Evolutionary conservation across 1,140 invertebrate species (phyloP), one percentile per base, ranked within the genome.

Genomic region (Cephus cinctus): DNA sequence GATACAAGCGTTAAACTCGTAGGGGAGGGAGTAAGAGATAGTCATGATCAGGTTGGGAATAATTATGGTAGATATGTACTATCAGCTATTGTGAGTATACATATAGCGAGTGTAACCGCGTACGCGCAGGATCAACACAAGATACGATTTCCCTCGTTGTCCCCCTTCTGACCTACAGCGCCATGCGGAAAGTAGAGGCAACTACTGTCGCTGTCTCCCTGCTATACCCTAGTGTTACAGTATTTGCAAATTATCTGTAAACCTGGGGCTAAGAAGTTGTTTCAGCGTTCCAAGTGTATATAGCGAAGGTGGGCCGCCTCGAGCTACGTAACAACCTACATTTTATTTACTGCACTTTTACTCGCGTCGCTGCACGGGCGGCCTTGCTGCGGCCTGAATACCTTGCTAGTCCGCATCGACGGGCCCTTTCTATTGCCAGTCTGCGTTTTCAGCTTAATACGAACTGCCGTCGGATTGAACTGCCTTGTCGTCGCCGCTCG

Each of bases 271-370:
- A 27, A 20, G 40, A 21, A 21, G 15, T 21, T 40, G 21, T 22
- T 40, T 4, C n/a, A 12, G 12, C 35, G 15, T 3, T 38, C 8
- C 35, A 38, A n/a, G 5, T 15, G 21, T 15, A 18, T 12, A 15
- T 9, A 27, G 45, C 36, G 45, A 35, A 15, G 48, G 27, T 50
- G 52, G 50, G 40, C 52, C 52, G 63, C 61, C 65, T 63, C 59
- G 54, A 63, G 63, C 52, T 47, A 65, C 56, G 57, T 65, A 62
- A 65, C 59, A 66, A 56, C 59, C 57, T 63, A 62, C 61, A 64
- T 67, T 67, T 65, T 59, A 65, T 65, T 65, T 64, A 45, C 48
- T 59, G 57, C 57, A 62, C 57, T 64, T 65, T 63, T 65, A 65
- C 60, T 61, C 50, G 36, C 25, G 50, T 32, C 31, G 42, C 47